Evolutionary conservation across 2,113 vertebrate species (phyloP).

Genomic region (Aleadryas rufinucha): DNA sequence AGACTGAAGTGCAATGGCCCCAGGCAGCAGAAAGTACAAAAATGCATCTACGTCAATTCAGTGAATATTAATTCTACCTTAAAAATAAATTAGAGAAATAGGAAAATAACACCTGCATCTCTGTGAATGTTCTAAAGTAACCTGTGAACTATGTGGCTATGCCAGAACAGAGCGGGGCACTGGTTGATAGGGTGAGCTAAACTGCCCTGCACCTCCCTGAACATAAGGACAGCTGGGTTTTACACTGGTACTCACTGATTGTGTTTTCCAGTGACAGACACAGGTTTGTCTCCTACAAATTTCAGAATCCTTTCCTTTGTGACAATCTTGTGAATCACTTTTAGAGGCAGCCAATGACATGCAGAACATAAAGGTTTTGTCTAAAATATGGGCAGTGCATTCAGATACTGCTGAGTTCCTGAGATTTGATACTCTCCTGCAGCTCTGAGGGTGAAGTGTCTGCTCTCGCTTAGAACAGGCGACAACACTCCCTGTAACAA

Average conservation of each 20-base stretch:
- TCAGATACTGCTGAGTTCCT: neutral
- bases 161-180: fast-evolving
- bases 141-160: fast-evolving
- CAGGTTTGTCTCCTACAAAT: neutral
- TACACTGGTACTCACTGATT: neutral
- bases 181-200: fast-evolving
- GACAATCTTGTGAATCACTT: neutral
- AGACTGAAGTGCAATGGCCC: neutral
- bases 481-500: neutral
- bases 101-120: neutral
- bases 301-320: neutral
- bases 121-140: neutral
- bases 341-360: neutral
- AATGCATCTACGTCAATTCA: neutral
- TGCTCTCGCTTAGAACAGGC: neutral
- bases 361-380: neutral
- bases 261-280: neutral
- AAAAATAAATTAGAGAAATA: neutral
- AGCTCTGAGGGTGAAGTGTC: neutral
- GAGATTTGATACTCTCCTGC: neutral
- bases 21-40: neutral
- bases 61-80: neutral
- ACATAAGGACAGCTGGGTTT: fast-evolving
- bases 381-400: neutral
- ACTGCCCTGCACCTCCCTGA: neutral